Evolutionary conservation across 2,888 invertebrate genomes (phyloP), one percentile per base, ranked within the genome.

Genomic region (Meganola albula): DNA sequence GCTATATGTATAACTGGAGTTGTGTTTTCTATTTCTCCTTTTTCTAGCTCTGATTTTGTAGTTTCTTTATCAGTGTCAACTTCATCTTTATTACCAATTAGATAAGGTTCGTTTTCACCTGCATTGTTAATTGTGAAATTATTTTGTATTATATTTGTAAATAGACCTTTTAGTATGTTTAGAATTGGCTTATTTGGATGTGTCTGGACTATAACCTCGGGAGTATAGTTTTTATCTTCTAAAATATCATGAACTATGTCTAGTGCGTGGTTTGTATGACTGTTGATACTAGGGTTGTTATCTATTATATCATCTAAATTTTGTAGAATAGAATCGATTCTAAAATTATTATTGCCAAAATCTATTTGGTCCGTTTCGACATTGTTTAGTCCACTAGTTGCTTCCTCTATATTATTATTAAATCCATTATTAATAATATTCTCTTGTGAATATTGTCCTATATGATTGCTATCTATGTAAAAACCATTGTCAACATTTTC

Each of bases 221-320:
- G 31, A 9, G n/a, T 26, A 24, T 21, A 3, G 21, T 24, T 24
- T 44, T 33, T 6, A 16, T 31, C 4, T 25, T 6, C 16, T 5
- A 38, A 23, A 12, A 47, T 27, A 2, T 44, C 25, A 3, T 35
- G 20, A 3, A 49, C 7, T 4, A 48, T 25, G 9, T 24, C 22
- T 2, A 25, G 3, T 2, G 33, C n/a, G n/a, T n/a, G 1, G 26
- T 41, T 36, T 1, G 24, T 0, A 5, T 36, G 24, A 10, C 22
- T 27, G 1, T 28, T 24, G 0, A 45, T 34, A 2, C 24, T 34
- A 12, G 39, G 30, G 12, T 48, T 46, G 0, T 39, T 35, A 2
- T 35, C 27, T 24, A 48, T 40, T 9, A 48, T 27, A 3, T 53
- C 23, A 3, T 49, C 40, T 23, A 51, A 23, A 21, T 39, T 16